Evolutionary conservation across 1,140 invertebrate genomes (phyloP), one percentile per base, ranked within the genome.

Genomic region (Penaeus indicus): DNA sequence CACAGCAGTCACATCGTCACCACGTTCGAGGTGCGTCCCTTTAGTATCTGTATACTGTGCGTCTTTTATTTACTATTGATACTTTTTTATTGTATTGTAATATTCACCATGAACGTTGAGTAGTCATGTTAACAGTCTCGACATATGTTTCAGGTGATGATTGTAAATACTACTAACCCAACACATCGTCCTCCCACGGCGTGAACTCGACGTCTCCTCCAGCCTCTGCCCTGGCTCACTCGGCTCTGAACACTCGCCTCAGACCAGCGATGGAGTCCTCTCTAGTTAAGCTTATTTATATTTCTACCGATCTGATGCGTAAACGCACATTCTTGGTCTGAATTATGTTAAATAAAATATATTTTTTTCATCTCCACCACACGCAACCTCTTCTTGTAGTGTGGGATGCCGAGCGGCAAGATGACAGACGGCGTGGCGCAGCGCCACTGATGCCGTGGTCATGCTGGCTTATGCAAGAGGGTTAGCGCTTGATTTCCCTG

Each of bases 391-490:
- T 67, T 61, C 21, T 60, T 60, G 21, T 19, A 86, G 85, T 86
- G 85, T 86, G 85, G 85, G 85, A 86, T n/a, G 77, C 85, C n/a
- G 11, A 86, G 85, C 60, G 85, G 85, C 3, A 86, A 86, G 42
- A 38, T 86, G 21, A 18, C 63, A 60, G 85, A 86, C 62, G 85
- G 85, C 13, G 61, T 80, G 8, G 77, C 25, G 77, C 62, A 5
- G 85, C 0, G 85, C 32, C 38, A 86, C 85, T 19, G 85, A 86
- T 47, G 60, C 85, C 27, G 77, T 0, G 85, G 85, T 18, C 77
- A 86, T 38, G 75, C 85, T 81, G 77, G 54, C 3, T 42, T 80
- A 5, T 86, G 85, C 42, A 27, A 67, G 62, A 60, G 77, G 16
- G 85, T 86, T n/a, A n/a, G 21, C 5, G 77, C 47, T 8, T n/a